These are phyloP conservation scores for Ciconia boyciana DNA, from an alignment of 2,113 vertebrate species.

Conservation along the genomic window DNA sequence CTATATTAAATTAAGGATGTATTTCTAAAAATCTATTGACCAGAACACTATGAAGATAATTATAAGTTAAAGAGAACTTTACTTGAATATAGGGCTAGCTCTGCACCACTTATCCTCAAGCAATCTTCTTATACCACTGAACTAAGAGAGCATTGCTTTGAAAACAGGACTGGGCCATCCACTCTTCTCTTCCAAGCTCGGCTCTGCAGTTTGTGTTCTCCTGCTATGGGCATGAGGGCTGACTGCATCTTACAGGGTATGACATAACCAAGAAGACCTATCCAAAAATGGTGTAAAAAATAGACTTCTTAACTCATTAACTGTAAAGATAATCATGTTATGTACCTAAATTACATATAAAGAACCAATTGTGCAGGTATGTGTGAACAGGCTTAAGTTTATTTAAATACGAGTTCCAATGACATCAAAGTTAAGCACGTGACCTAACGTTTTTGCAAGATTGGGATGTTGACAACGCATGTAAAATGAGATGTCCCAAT, in stretches of 20 bases:
- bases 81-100: not conserved
- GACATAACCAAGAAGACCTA: not conserved
- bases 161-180: not conserved
- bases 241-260: not conserved
- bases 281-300: not conserved
- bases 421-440: not conserved
- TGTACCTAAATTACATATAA: not conserved
- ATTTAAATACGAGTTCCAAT: not conserved
- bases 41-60: not conserved
- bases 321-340: not conserved
- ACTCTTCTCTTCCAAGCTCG: not conserved
- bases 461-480: not conserved
- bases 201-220: not conserved
- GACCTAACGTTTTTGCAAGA: not conserved
- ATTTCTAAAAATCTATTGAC: not conserved
- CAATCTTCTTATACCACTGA: not conserved
- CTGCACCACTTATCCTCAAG: not conserved
- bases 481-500: not conserved
- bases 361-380: not conserved
- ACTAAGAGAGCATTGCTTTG: not conserved
- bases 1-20: not conserved
- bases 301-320: not conserved
- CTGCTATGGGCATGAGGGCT: rapidly evolving
- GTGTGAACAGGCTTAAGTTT: not conserved
- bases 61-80: not conserved